A percentile compares a stretch with the other conserved stretches of the same genome.
phyloP scores from a whole-genome alignment of 2,797 vertebrate species.

The Craterocephalus amniculus region DNA sequence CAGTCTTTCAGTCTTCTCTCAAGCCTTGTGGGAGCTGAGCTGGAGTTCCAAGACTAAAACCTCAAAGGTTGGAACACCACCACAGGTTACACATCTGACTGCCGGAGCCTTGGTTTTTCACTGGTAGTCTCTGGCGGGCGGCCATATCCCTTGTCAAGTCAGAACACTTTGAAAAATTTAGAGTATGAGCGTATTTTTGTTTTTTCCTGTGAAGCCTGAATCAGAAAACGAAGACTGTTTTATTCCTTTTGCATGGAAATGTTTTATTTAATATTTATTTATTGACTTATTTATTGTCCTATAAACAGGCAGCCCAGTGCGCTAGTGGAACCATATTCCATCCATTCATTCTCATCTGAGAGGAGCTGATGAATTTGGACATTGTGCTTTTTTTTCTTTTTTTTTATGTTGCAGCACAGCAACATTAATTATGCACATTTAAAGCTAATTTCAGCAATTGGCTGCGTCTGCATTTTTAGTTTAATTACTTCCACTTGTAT shows the following conservation, averaged over 20 bases:
- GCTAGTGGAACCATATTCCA: conserved; percentile 34
- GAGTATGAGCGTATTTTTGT: not conserved
- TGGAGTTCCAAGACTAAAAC: conserved; percentile 50
- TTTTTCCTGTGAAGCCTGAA: conserved; percentile 11
- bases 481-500: conserved; percentile 52
- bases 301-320: conserved; percentile 20
- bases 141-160: not conserved
- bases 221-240: not conserved
- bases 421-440: conserved; percentile 52
- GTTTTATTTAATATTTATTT: not conserved
- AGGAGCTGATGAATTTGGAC: conserved; percentile 28
- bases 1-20: conserved; percentile 60
- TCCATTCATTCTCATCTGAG: conserved; percentile 39
- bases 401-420: conserved; percentile 17
- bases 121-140: conserved; percentile 11
- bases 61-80: conserved; percentile 48
- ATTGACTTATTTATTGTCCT: not conserved
- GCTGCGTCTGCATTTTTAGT: conserved; percentile 23
- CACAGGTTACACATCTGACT: conserved; percentile 43
- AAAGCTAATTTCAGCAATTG: conserved; percentile 24
- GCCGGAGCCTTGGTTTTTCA: conserved; percentile 20
- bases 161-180: conserved; percentile 19
- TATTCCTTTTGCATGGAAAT: not conserved
- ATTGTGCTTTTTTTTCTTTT: conserved; percentile 24
- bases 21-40: conserved; percentile 41